A percentile compares a stretch with the other conserved stretches of the same genome.
phyloP scores from a whole-genome alignment of 2,113 vertebrate genomes.

The Setophaga kirtlandii region DNA sequence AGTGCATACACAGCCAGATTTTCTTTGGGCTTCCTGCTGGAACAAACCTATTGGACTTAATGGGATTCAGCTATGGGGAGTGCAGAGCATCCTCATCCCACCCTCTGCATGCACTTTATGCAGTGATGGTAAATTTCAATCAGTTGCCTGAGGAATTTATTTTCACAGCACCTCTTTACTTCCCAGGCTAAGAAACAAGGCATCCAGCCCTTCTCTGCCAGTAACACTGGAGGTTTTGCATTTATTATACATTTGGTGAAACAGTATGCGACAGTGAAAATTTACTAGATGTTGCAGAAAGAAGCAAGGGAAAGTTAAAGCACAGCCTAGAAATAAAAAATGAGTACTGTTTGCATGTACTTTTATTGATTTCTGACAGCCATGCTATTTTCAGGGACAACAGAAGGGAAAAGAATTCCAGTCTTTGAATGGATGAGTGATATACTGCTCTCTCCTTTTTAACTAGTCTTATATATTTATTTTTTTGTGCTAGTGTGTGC shows the following conservation, averaged over 20 bases:
- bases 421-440: slow-evolving; percentile 65
- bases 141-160: neutral
- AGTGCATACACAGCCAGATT: neutral
- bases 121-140: neutral
- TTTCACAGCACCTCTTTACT: slow-evolving; percentile 28
- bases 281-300: slow-evolving; percentile 41
- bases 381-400: slow-evolving; percentile 60
- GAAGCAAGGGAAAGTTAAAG: slow-evolving; percentile 43
- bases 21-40: neutral
- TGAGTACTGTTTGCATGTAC: slow-evolving; percentile 32
- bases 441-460: slow-evolving; percentile 30
- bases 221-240: slow-evolving; percentile 9
- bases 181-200: slow-evolving; percentile 14
- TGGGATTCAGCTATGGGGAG: neutral
- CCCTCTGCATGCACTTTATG: neutral
- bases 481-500: slow-evolving; percentile 27
- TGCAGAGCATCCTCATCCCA: neutral
- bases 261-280: slow-evolving; percentile 37
- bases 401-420: slow-evolving; percentile 74
- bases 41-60: neutral
- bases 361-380: slow-evolving; percentile 70
- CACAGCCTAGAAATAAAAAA: slow-evolving; percentile 39
- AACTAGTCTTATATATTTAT: slow-evolving; percentile 35
- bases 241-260: slow-evolving; percentile 25
- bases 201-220: neutral